phyloP scores from a whole-genome alignment of 2,113 vertebrate genomes.

The Cathartes aura region DNA sequence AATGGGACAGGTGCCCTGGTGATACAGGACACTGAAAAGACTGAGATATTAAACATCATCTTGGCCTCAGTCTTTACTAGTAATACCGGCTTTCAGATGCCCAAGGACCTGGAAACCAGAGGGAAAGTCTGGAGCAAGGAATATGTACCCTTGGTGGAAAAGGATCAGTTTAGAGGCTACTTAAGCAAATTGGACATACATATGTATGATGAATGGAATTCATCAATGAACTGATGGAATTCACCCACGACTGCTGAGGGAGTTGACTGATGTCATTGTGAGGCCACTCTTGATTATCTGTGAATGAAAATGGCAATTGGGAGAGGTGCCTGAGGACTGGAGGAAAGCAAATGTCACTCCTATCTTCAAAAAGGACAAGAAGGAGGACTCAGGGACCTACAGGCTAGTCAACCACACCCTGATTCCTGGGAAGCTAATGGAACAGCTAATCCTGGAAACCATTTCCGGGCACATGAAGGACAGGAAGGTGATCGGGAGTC shows the following conservation, averaged over 20 bases:
- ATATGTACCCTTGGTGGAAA: not conserved
- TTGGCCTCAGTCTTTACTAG: not conserved
- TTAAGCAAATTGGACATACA: not conserved
- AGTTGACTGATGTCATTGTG: not conserved
- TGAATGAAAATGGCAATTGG: not conserved
- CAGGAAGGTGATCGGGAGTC: not conserved
- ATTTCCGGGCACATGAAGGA: too few relatives aligned
- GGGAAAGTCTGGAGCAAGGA: not conserved
- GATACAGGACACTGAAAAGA: not conserved
- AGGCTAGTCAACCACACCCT: too few relatives aligned
- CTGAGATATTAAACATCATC: not conserved
- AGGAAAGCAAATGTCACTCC: not conserved
- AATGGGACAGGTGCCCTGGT: not conserved
- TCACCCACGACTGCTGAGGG: not conserved
- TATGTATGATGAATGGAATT: too few relatives aligned
- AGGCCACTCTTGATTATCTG: not conserved
- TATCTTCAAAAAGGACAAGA: not conserved
- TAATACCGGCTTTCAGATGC: not conserved
- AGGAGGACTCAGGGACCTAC: too few relatives aligned
- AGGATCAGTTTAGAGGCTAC: not conserved
- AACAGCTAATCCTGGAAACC: too few relatives aligned
- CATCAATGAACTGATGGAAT: too few relatives aligned
- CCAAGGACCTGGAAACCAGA: not conserved
- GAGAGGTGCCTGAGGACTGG: not conserved
- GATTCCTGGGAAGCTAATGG: too few relatives aligned